A percentile compares a stretch with the other conserved stretches of the same genome.
Evolutionary conservation across 2,113 vertebrate genomes (phyloP).

Genomic region (Pardalotus punctatus): DNA sequence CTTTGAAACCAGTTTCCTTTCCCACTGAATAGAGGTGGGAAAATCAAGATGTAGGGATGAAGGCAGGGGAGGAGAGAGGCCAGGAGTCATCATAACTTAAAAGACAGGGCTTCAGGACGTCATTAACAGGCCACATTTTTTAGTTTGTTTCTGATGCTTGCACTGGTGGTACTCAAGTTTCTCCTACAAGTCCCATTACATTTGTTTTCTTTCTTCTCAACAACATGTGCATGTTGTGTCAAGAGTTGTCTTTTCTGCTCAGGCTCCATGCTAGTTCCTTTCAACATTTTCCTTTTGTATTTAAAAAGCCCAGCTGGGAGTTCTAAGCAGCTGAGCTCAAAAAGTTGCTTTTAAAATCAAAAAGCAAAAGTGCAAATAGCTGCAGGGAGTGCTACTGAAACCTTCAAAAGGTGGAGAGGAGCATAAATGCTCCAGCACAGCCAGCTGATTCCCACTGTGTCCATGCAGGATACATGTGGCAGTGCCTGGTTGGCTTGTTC

Average conservation of each 20-base stretch:
- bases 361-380: not conserved
- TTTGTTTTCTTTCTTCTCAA: not conserved
- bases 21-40: not conserved
- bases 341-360: conserved; percentile 13
- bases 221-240: not conserved
- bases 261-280: not conserved
- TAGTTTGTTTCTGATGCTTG: not conserved
- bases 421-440: not conserved
- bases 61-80: not conserved
- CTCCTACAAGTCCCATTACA: not conserved
- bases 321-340: not conserved
- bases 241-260: not conserved
- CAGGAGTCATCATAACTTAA: not conserved
- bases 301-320: not conserved
- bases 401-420: not conserved
- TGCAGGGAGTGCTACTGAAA: not conserved
- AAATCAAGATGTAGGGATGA: not conserved
- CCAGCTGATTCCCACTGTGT: not conserved
- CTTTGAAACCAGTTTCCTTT: not conserved
- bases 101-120: not conserved
- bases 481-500: not conserved
- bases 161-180: not conserved
- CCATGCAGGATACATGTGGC: not conserved
- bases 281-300: not conserved
- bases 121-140: not conserved